Percentiles rank a stretch among this genome's conserved stretches.
These are phyloP conservation scores for Colletes gigas DNA, from an alignment of 1,140 invertebrate species.

Conservation along the genomic window DNA sequence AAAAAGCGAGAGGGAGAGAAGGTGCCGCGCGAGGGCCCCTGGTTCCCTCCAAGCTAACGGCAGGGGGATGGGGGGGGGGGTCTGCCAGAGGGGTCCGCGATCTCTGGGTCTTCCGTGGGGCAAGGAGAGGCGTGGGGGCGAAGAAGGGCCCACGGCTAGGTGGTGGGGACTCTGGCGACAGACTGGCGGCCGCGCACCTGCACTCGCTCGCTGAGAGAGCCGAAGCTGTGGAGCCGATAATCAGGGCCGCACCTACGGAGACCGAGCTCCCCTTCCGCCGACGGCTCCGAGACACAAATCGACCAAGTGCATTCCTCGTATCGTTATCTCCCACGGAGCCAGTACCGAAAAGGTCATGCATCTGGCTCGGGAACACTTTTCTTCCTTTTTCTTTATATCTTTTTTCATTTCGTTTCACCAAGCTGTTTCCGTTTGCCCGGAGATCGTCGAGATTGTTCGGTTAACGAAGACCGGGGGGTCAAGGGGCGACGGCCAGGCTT, in stretches of 20 bases:
- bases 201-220: slow-evolving; percentile 69
- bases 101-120: slow-evolving; percentile 42
- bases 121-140: slow-evolving; percentile 34
- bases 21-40: slow-evolving; percentile 46
- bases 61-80: slow-evolving; percentile 26
- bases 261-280: slow-evolving; percentile 58
- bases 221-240: slow-evolving; percentile 57
- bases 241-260: slow-evolving; percentile 70
- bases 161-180: slow-evolving; percentile 74
- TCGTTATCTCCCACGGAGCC: slow-evolving; percentile 58
- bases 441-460: not conserved
- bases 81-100: slow-evolving; percentile 50
- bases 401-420: too few species aligned
- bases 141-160: slow-evolving; percentile 36
- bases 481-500: not conserved
- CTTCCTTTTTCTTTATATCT: not conserved
- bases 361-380: slow-evolving; percentile 7
- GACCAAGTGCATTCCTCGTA: slow-evolving; percentile 57
- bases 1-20: slow-evolving; percentile 34
- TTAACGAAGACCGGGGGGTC: not conserved
- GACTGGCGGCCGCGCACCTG: slow-evolving; percentile 80
- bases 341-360: slow-evolving; percentile 42
- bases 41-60: slow-evolving; percentile 54
- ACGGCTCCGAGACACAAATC: slow-evolving; percentile 47
- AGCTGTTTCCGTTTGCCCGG: not conserved